Percentiles rank a stretch among this genome's conserved stretches.
Conservation (phyloP, 2,797 vertebrate species). For the Urosaurus nigricauda region DNA sequence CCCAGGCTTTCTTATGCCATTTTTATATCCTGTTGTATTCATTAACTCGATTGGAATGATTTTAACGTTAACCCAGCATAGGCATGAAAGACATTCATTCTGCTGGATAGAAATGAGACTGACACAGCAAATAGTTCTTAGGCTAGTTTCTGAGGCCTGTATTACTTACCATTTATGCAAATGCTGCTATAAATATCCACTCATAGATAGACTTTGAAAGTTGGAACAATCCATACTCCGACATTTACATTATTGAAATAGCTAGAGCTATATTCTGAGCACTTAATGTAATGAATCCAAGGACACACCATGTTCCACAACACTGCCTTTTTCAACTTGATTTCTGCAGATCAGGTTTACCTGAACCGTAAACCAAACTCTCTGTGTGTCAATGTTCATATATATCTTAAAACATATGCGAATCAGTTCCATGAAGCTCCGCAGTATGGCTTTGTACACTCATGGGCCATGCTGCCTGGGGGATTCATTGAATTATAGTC, state of each 20-base stretch:
- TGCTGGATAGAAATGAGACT: conserved; percentile 20
- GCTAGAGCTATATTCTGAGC: background rate
- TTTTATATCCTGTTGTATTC: background rate
- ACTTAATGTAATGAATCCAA: conserved; percentile 28
- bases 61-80: background rate
- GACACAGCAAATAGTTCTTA: conserved; percentile 12
- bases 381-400: background rate
- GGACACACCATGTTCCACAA: background rate
- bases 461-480: background rate
- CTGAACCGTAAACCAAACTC: background rate
- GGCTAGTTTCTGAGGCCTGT: background rate
- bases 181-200: conserved; percentile 33
- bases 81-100: background rate
- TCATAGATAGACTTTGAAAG: conserved; percentile 12
- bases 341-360: background rate
- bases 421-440: background rate
- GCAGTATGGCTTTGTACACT: background rate
- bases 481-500: background rate
- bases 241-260: conserved; percentile 16
- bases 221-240: background rate
- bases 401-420: background rate
- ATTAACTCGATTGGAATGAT: background rate
- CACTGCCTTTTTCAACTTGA: background rate
- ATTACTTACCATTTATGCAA: conserved; percentile 16
- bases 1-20: background rate